Evolutionary conservation across 2,888 invertebrate genomes (phyloP), one percentile per base, ranked within the genome.

Genomic region (Lysandra bellargus): DNA sequence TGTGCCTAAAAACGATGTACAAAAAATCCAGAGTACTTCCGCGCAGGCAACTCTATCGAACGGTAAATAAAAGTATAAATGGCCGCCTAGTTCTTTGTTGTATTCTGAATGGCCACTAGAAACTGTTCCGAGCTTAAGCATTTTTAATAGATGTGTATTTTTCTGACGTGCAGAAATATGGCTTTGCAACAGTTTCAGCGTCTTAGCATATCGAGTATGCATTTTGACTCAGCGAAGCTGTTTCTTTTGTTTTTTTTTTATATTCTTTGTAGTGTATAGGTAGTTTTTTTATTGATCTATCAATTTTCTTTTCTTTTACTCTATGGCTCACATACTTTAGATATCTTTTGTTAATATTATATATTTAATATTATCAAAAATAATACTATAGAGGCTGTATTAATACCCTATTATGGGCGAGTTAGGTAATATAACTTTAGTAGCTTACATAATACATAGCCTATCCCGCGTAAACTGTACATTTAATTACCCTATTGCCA

Each of bases 61-160:
- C 33, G 75, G 30, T 30, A 75, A 75, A 75, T 75, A 75, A 75
- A 75, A 75, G 53, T 30, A 44, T 75, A 75, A 75, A 75, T 44
- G 75, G 49, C 49, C 49, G 44, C 4, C 44, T 44, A 49, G 23
- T 75, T 53, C 53, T 76, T 76, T 57, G 57, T 76, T 76, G 33
- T 53, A 14, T 17, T 17, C 76, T 76, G 76, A 76, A 76, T 76
- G 53, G 76, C 75, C 49, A 53, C 30, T 75, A 53, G 75, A 57
- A 53, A 76, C 75, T 30, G 44, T 75, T 44, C 44, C 76, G 30
- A 76, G 76, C 49, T 30, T 30, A 57, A 76, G 33, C 49, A 75
- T 75, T 75, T 75, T 69, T 69, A 69, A 69, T 69, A 69, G 69
- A 69, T 17, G 69, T 37, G 69, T 69, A 69, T 69, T 69, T 69